phyloP scores from a whole-genome alignment of 2,113 vertebrate genomes.

The Sinocyclocheilus grahami region DNA sequence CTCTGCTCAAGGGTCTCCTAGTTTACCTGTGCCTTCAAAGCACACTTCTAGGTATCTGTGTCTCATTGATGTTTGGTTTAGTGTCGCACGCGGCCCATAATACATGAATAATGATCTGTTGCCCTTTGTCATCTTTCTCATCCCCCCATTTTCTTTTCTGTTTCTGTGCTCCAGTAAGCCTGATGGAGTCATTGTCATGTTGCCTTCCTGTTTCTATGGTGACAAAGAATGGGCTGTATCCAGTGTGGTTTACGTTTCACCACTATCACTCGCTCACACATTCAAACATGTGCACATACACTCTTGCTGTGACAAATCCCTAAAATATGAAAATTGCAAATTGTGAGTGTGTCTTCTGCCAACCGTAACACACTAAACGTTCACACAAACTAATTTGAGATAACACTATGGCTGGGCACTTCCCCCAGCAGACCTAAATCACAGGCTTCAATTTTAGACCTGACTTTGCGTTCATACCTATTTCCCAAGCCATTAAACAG shows the following conservation, averaged over 20 bases:
- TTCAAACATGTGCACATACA: conserved; percentile 39
- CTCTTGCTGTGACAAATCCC: conserved; percentile 6
- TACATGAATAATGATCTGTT: conserved; percentile 51
- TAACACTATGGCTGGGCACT: neutral
- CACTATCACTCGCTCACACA: conserved; percentile 42
- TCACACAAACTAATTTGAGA: conserved; percentile 8
- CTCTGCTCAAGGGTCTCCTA: conserved; percentile 5
- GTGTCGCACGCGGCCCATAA: neutral
- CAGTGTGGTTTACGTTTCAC: conserved; percentile 63
- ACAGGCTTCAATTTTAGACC: conserved; percentile 11
- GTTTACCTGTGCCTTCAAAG: conserved; percentile 41
- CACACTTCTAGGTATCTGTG: neutral
- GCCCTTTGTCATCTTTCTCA: conserved; percentile 17
- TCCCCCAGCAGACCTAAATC: neutral
- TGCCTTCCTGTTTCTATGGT: conserved; percentile 76
- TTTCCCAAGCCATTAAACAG: conserved; percentile 27
- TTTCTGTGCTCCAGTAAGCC: conserved; percentile 58
- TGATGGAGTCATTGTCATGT: conserved; percentile 67
- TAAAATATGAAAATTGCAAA: conserved; percentile 14
- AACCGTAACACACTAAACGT: neutral
- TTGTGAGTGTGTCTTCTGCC: neutral
- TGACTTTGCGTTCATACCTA: neutral
- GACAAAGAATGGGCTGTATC: conserved; percentile 66
- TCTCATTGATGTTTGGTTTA: neutral
- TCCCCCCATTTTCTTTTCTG: conserved; percentile 48